phyloP scores from a whole-genome alignment of 1,140 invertebrate species.

The Archivesica marissinica region DNA sequence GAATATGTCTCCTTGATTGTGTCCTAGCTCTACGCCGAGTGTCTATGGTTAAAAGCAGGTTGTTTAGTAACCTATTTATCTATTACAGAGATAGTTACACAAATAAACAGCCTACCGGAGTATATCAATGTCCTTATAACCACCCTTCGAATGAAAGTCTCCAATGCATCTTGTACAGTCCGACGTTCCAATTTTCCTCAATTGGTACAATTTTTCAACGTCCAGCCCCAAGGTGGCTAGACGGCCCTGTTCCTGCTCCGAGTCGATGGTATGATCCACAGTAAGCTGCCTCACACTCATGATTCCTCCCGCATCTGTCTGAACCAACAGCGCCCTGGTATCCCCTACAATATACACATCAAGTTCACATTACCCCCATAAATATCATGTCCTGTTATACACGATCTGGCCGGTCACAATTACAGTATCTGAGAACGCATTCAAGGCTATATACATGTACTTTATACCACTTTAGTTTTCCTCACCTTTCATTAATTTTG shows the following conservation, averaged over 20 bases:
- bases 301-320: slow-evolving; percentile 92
- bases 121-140: slow-evolving; percentile 93
- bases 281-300: slow-evolving; percentile 92
- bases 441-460: no score
- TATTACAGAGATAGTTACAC: no score
- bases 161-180: slow-evolving; percentile 90
- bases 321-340: slow-evolving; percentile 90
- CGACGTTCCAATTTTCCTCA: slow-evolving; percentile 85
- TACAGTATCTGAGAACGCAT: no score
- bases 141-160: slow-evolving; percentile 95
- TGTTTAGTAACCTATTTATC: no score
- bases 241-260: slow-evolving; percentile 92
- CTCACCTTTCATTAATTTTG: no score
- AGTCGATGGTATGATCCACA: slow-evolving; percentile 92
- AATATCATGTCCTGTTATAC: no score
- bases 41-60: no score
- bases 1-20: no score
- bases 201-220: slow-evolving; percentile 84
- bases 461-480: no score
- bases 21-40: no score
- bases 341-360: slow-evolving; percentile 84
- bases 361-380: no score
- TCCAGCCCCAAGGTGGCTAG: slow-evolving; percentile 89
- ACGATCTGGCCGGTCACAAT: no score
- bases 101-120: slow-evolving; percentile 75